Conservation (phyloP, 2,888 invertebrate genomes). For the Acanthopleura granulata region DNA sequence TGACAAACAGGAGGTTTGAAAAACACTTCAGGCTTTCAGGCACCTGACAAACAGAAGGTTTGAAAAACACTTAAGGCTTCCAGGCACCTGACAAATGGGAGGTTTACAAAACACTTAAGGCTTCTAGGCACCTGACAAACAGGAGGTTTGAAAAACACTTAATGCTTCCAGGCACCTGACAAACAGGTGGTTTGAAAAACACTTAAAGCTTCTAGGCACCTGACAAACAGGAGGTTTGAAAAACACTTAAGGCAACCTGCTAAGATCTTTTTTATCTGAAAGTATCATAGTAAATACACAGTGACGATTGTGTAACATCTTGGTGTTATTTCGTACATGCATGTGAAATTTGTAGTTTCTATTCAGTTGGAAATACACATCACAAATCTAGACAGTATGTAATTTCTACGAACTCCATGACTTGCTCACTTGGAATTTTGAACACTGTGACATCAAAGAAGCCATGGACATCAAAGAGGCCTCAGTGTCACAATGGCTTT, state of each 20-base stretch:
- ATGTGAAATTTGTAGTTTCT: no score
- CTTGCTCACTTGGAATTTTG: no score
- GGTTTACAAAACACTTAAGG: background rate
- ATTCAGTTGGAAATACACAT: no score
- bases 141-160: background rate
- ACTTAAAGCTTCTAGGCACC: constrained; percentile 14
- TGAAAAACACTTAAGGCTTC: background rate
- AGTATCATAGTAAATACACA: no score
- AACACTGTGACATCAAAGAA: no score
- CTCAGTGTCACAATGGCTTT: no score
- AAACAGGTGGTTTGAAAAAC: background rate
- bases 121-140: constrained; percentile 10
- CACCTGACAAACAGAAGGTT: background rate
- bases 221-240: background rate
- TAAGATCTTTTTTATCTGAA: no score
- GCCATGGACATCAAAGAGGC: no score
- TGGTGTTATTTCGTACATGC: no score
- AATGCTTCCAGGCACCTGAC: constrained; percentile 18
- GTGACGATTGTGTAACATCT: no score
- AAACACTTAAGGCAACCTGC: background rate
- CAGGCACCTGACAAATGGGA: background rate
- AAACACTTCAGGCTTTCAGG: constrained; percentile 5
- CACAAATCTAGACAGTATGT: no score
- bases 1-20: background rate
- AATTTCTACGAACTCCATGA: no score